phyloP scores from a whole-genome alignment of 2,888 invertebrate genomes.

The Eupithecia subumbrata region DNA sequence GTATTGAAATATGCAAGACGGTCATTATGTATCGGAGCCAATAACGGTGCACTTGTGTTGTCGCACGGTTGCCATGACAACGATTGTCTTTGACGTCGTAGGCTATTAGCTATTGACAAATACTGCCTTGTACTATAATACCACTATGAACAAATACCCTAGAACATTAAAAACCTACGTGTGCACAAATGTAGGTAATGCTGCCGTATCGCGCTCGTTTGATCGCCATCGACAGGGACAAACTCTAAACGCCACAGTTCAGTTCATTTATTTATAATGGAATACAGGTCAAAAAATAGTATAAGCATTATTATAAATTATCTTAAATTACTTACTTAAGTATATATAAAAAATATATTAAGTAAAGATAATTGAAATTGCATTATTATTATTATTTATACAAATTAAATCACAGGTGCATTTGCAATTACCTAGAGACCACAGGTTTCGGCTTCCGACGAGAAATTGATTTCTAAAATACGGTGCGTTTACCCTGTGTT shows the following conservation, averaged over 20 bases:
- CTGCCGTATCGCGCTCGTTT: slow-evolving; percentile 60
- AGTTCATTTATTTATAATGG: too few relatives aligned
- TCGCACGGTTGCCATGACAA: slow-evolving; percentile 67
- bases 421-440: too few relatives aligned
- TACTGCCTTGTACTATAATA: neutral
- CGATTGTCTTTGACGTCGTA: slow-evolving; percentile 74
- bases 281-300: too few relatives aligned
- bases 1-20: slow-evolving; percentile 11
- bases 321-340: too few relatives aligned
- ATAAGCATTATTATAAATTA: too few relatives aligned
- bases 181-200: slow-evolving; percentile 45
- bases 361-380: too few relatives aligned
- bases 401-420: too few relatives aligned
- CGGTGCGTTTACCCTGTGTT: neutral
- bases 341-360: too few relatives aligned
- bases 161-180: slow-evolving; percentile 54
- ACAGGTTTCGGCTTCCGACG: neutral
- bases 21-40: slow-evolving; percentile 37
- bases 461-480: neutral
- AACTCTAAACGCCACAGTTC: neutral
- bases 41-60: slow-evolving; percentile 68
- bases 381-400: too few relatives aligned
- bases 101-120: slow-evolving; percentile 78
- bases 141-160: slow-evolving; percentile 73
- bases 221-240: slow-evolving; percentile 49